Evolutionary conservation across 2,888 invertebrate species (phyloP).

Genomic region (Athalia circularis): DNA sequence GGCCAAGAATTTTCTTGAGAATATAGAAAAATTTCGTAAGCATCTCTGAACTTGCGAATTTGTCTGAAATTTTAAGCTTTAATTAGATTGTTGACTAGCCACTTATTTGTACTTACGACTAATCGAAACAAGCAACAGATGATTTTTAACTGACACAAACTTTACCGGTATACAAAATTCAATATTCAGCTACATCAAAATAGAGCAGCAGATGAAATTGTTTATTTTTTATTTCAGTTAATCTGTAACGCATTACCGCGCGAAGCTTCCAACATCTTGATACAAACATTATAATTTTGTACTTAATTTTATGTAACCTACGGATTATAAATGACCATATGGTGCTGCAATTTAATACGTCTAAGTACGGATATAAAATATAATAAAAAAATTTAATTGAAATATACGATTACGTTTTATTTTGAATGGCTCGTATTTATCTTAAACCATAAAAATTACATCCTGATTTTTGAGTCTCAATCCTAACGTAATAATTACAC

Average conservation of each 20-base stretch:
- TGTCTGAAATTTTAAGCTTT: constrained; percentile 33
- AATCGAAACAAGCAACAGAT: constrained; percentile 7
- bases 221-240: background rate
- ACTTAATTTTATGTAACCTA: constrained; percentile 41
- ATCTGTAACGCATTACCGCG: no score
- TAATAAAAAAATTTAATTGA: constrained; percentile 43
- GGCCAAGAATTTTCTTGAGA: background rate
- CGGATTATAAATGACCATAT: constrained; percentile 36
- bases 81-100: constrained; percentile 23
- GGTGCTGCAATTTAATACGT: constrained; percentile 35
- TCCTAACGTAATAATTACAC: no score
- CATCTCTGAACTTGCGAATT: constrained; percentile 10
- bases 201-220: background rate
- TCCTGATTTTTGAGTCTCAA: no score
- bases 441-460: no score
- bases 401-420: constrained; percentile 19
- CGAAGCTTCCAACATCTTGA: background rate
- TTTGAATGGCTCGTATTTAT: background rate
- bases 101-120: background rate
- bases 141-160: background rate
- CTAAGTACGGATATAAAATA: constrained; percentile 23
- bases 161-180: no score
- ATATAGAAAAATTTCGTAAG: constrained; percentile 8
- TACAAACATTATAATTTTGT: constrained; percentile 35
- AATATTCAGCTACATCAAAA: no score